These are phyloP conservation scores for Echinometra lucunter DNA, from an alignment of 53 echinoderm and acorn worm genomes.

Conservation along the genomic window DNA sequence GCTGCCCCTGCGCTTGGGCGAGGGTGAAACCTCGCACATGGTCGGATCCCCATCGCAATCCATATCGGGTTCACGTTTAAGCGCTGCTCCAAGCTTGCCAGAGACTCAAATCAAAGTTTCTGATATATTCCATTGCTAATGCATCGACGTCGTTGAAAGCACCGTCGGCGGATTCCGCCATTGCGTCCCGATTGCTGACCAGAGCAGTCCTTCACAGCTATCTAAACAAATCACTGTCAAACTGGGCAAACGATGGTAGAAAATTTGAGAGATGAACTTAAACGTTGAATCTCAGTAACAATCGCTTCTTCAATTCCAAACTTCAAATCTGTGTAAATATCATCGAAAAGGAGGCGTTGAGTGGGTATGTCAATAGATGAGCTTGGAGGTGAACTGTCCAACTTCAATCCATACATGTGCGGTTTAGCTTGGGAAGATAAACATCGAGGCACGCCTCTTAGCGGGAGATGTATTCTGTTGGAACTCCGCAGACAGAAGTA, in stretches of 20 bases:
- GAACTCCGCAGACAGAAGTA: slow-evolving; percentile 22
- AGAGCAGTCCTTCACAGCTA: background rate
- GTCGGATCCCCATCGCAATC: slow-evolving; percentile 70
- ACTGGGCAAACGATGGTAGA: background rate
- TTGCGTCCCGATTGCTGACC: background rate
- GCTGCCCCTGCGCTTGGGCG: slow-evolving; percentile 71
- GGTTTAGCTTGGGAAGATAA: slow-evolving; percentile 11
- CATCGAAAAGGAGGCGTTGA: slow-evolving; percentile 37
- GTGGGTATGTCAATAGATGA: slow-evolving; percentile 36
- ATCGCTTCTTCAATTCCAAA: slow-evolving; percentile 35
- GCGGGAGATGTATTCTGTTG: slow-evolving; percentile 5
- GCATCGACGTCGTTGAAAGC: slow-evolving; percentile 70
- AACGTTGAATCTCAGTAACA: background rate
- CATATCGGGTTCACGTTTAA: slow-evolving; percentile 77
- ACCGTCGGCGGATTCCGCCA: slow-evolving; percentile 69
- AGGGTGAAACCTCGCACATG: slow-evolving; percentile 59
- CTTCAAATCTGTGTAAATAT: slow-evolving; percentile 46
- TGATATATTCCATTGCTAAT: slow-evolving; percentile 96
- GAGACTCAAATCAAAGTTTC: slow-evolving; percentile 92
- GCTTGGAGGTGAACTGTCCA: background rate
- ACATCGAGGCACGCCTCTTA: slow-evolving; percentile 38
- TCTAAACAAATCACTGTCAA: slow-evolving; percentile 38
- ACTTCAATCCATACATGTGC: background rate
- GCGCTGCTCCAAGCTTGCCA: slow-evolving; percentile 82
- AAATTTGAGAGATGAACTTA: background rate